Conservation (phyloP, 1,140 invertebrate species). For the Bombus difficillimus region DNA sequence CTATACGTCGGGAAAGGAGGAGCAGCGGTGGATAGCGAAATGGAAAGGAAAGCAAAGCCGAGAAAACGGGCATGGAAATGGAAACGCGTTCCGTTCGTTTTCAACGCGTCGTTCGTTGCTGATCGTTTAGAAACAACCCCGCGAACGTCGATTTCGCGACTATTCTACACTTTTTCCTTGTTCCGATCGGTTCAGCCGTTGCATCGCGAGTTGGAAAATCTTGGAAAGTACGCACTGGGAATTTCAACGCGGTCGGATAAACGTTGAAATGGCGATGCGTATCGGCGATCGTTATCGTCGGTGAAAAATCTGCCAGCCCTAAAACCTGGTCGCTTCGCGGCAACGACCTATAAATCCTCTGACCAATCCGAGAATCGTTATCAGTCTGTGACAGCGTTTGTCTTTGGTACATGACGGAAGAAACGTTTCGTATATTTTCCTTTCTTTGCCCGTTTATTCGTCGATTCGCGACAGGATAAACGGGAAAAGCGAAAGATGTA, state of each 20-base stretch:
- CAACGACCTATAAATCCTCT: conserved; percentile 24
- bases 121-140: too few relatives aligned
- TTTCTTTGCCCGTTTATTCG: too few relatives aligned
- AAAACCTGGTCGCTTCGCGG: neutral
- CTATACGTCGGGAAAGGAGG: neutral
- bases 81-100: conserved; percentile 1
- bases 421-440: too few relatives aligned
- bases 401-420: neutral
- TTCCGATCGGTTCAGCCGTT: too few relatives aligned
- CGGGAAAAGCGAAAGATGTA: too few relatives aligned
- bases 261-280: neutral
- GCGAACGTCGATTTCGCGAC: too few relatives aligned
- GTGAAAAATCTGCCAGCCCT: conserved; percentile 38
- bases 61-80: conserved; percentile 4
- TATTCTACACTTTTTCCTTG: too few relatives aligned
- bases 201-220: too few relatives aligned
- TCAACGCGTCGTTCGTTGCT: too few relatives aligned
- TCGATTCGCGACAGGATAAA: too few relatives aligned
- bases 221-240: neutral
- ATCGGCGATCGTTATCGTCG: conserved; percentile 6
- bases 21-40: neutral
- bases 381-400: neutral
- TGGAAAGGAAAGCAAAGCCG: neutral
- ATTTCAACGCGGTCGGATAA: neutral
- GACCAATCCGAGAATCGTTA: neutral